Percentiles rank a stretch among this genome's conserved stretches.
phyloP scores from a whole-genome alignment of 2,888 invertebrate genomes.

The Plutella xylostella region DNA sequence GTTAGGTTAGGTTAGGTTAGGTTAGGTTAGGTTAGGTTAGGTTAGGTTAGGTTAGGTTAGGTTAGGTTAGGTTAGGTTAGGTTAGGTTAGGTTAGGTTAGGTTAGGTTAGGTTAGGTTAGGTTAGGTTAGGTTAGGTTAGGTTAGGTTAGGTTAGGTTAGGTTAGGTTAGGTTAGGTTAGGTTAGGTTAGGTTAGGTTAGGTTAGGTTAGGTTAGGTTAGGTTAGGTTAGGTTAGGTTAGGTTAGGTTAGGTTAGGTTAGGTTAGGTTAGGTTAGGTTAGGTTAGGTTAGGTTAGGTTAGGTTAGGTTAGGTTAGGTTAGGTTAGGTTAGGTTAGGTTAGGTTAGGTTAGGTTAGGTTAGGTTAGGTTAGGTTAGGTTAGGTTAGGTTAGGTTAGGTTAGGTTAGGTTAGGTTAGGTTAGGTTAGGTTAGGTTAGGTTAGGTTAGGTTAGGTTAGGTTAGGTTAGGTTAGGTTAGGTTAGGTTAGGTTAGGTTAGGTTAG shows the following conservation, averaged over 20 bases:
- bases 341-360: conserved; percentile 16
- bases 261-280: conserved; percentile 18
- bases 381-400: conserved; percentile 13
- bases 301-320: conserved; percentile 19
- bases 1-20: conserved; percentile 15
- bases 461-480: conserved; percentile 23
- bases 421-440: conserved; percentile 13
- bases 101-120: conserved; percentile 16
- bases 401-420: conserved; percentile 12
- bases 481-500: conserved; percentile 21
- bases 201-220: conserved; percentile 15
- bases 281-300: conserved; percentile 16
- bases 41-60: conserved; percentile 17
- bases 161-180: conserved; percentile 17
- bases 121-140: conserved; percentile 18
- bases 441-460: conserved; percentile 17
- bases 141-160: conserved; percentile 17
- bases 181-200: conserved; percentile 17
- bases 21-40: conserved; percentile 13
- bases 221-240: conserved; percentile 14
- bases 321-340: conserved; percentile 20
- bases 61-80: conserved; percentile 16
- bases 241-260: conserved; percentile 17
- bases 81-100: conserved; percentile 17
- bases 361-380: conserved; percentile 21